Evolutionary conservation across 2,113 vertebrate genomes (phyloP).

Genomic region (Macquaria australasica): DNA sequence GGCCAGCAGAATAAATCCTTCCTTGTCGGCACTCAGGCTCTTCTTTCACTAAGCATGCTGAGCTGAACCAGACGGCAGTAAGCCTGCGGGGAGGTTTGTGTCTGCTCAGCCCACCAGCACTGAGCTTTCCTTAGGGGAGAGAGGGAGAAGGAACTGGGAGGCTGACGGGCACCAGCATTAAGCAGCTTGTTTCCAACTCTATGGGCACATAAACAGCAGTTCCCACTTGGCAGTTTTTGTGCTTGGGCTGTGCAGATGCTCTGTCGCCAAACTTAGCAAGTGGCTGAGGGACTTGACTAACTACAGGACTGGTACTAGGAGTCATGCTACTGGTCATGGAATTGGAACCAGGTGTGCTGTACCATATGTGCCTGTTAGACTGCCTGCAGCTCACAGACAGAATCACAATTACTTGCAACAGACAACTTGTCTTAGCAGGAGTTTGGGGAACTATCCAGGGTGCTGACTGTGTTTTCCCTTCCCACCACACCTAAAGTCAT

Average conservation of each 20-base stretch:
- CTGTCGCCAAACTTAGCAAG: not conserved
- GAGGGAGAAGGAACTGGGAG: not conserved
- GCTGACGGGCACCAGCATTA: not conserved
- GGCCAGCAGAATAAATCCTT: conserved; percentile 18
- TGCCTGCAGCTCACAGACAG: not conserved
- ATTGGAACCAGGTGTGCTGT: not conserved
- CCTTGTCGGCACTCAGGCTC: not conserved
- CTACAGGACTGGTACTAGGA: not conserved
- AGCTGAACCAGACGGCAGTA: conserved; percentile 26
- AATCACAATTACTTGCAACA: not conserved
- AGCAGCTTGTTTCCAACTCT: conserved; percentile 9
- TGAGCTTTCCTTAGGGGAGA: not conserved
- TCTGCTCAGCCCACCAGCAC: conserved; percentile 24
- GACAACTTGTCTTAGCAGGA: not conserved
- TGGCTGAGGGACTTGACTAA: not conserved
- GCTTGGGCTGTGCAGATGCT: not conserved
- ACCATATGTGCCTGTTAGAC: not conserved
- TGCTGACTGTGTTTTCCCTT: conserved; percentile 21
- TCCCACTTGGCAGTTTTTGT: not conserved
- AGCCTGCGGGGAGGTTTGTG: conserved; percentile 22
- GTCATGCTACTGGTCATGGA: not conserved
- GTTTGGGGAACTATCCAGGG: conserved; percentile 45
- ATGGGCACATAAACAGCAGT: not conserved
- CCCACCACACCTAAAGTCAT: not conserved
- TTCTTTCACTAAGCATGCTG: conserved; percentile 22